phyloP scores from a whole-genome alignment of 64 coral and sea anemone genomes.

The Platygyra sinensis region DNA sequence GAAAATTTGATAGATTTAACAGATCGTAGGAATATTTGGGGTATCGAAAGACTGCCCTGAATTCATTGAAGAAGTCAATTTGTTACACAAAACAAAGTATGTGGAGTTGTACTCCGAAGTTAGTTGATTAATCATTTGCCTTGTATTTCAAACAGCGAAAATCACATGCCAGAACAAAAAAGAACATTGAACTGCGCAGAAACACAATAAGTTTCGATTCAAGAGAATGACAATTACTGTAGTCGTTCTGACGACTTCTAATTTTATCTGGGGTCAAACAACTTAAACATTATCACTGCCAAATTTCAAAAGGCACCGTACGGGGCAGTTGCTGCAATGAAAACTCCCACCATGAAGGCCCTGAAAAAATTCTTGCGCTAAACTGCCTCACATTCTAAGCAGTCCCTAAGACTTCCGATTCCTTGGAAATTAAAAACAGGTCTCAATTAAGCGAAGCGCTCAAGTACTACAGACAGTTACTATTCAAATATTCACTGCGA shows the following conservation, averaged over 20 bases:
- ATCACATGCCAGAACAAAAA: not conserved
- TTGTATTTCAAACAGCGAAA: not conserved
- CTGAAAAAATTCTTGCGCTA: conserved; percentile 12
- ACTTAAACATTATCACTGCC: conserved; percentile 36
- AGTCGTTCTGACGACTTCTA: conserved; percentile 61
- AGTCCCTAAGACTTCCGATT: conserved; percentile 63
- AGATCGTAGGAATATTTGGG: not conserved
- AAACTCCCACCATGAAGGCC: conserved; percentile 8
- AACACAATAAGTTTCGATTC: conserved; percentile 42
- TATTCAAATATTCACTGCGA: conserved; percentile 53
- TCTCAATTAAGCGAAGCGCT: conserved; percentile 49
- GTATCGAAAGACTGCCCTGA: not conserved
- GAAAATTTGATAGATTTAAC: conserved; percentile 53
- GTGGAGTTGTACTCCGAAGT: conserved; percentile 21
- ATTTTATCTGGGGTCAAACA: conserved; percentile 91
- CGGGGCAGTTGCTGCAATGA: not conserved
- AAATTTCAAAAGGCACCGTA: conserved; percentile 12
- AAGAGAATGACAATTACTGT: conserved; percentile 66
- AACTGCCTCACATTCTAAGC: conserved; percentile 50
- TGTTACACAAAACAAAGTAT: not conserved
- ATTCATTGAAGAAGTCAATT: conserved; percentile 14
- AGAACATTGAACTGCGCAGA: conserved; percentile 26
- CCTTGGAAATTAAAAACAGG: conserved; percentile 73
- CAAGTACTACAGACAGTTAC: conserved; percentile 34
- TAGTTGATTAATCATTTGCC: conserved; percentile 20